phyloP scores from a whole-genome alignment of 2,113 vertebrate genomes.

The Rhodinocichla rosea region DNA sequence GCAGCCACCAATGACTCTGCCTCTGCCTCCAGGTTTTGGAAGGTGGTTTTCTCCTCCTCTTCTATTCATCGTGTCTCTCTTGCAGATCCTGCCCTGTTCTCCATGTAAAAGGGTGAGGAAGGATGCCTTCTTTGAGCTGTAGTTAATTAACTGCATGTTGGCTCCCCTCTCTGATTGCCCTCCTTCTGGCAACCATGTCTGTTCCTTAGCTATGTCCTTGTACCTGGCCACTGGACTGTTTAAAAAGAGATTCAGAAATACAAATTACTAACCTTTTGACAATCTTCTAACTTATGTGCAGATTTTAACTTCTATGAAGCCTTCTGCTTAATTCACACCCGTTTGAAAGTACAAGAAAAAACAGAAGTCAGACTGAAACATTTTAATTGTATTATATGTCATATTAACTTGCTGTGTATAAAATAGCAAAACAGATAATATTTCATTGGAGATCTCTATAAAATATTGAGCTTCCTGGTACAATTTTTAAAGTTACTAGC shows the following conservation, averaged over 20 bases:
- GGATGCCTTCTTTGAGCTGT: not conserved
- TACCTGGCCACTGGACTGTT: not conserved
- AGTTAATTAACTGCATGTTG: not conserved
- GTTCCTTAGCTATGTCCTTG: not conserved
- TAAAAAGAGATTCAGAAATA: not conserved
- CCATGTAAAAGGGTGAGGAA: not conserved
- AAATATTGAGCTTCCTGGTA: slow-evolving; percentile 69
- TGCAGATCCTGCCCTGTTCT: not conserved
- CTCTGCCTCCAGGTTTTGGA: not conserved
- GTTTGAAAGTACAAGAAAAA: slow-evolving; percentile 31
- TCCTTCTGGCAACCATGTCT: not conserved
- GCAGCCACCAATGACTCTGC: not conserved
- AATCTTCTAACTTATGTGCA: not conserved
- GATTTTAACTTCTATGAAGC: not conserved
- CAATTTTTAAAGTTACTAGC: slow-evolving; percentile 40
- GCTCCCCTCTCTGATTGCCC: not conserved
- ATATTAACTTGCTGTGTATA: slow-evolving; percentile 49
- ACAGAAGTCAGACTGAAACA: slow-evolving; percentile 10
- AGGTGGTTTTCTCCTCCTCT: not conserved
- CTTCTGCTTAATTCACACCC: not conserved
- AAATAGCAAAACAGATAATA: slow-evolving; percentile 70
- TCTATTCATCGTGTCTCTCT: not conserved
- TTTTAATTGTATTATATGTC: slow-evolving; percentile 58
- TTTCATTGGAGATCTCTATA: slow-evolving; percentile 67
- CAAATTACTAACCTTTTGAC: not conserved